Percentiles rank a stretch among this genome's conserved stretches.
phyloP scores from a whole-genome alignment of 2,888 invertebrate species.

The Drosophila acutilabella region DNA sequence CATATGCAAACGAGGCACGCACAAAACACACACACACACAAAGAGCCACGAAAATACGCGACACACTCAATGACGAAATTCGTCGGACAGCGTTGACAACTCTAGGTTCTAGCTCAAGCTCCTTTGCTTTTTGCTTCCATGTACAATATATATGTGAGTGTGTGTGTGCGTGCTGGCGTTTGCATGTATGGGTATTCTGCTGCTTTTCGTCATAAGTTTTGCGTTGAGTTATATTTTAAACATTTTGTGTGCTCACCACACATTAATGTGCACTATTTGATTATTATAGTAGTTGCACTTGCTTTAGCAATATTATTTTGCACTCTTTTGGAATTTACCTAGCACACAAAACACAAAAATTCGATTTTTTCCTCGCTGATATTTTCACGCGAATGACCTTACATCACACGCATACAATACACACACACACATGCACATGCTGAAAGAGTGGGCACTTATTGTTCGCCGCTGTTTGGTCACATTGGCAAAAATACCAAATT shows the following conservation, averaged over 20 bases:
- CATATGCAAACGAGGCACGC: constrained; percentile 59
- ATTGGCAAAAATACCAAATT: constrained; percentile 42
- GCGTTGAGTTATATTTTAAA: constrained; percentile 54
- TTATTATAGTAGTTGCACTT: constrained; percentile 44
- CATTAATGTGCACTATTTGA: constrained; percentile 38
- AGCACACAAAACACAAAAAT: constrained; percentile 84
- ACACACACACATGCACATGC: constrained; percentile 43
- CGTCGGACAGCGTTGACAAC: constrained; percentile 76
- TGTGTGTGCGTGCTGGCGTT: constrained; percentile 35
- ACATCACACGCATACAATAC: constrained; percentile 79
- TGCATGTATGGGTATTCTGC: constrained; percentile 45
- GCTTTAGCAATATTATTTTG: constrained; percentile 53
- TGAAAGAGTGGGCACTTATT: constrained; percentile 34
- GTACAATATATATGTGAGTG: constrained; percentile 27
- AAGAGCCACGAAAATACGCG: constrained; percentile 52
- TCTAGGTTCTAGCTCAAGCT: constrained; percentile 74
- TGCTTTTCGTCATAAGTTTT: constrained; percentile 73
- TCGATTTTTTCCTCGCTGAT: constrained; percentile 82
- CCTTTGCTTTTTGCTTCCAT: constrained; percentile 38
- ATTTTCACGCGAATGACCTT: constrained; percentile 82
- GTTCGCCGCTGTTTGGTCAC: constrained; percentile 27
- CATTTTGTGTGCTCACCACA: constrained; percentile 48
- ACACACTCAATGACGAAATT: constrained; percentile 83
- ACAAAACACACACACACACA: constrained; percentile 57
- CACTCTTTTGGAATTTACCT: constrained; percentile 78